Evolutionary conservation across 2,113 vertebrate genomes (phyloP), one percentile per base, ranked within the genome.

Genomic region (Pipa parva): DNA sequence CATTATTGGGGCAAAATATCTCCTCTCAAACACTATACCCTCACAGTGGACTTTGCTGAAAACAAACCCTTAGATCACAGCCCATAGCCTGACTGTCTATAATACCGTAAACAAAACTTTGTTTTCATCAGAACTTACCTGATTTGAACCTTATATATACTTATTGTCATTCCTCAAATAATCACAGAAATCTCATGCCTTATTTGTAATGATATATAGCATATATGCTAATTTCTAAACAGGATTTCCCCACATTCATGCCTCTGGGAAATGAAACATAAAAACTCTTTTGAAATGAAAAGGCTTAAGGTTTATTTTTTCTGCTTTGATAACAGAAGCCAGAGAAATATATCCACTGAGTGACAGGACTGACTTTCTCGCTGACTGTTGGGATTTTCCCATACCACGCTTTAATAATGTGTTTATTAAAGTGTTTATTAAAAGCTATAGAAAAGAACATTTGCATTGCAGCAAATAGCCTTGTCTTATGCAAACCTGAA

Each of bases 381-480:
- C 58, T 52, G 33, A 29, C 57, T 70, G 66, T 70, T 70, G 66
- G 66, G 66, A 70, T 70, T 70, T 70, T 70, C 66, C 66, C 66
- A 54, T 70, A 31, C 25, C 7, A 29, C 31, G 26, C 27, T 51
- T 51, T 20, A 59, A 65, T 56, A 60, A 22, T 70, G 18, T n/a
- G 25, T 15, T 70, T 61, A 70, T 70, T 70, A 70, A 61, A n/a
- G n/a, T n/a, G n/a, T n/a, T n/a, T n/a, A n/a, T n/a, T n/a, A n/a
- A 37, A 28, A 15, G n/a, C 28, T 59, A 58, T 2, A n/a, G 46
- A 68, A 68, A 68, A 50, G 25, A 60, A 18, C 1, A 7, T 33
- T 59, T 59, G 49, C 59, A 64, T 55, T 64, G 25, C 33, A 56
- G 26, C 36, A 55, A 64, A 28, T 57, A 12, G 37, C 52, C 63